A percentile compares a stretch with the other conserved stretches of the same genome.
phyloP scores from a whole-genome alignment of 1,140 invertebrate genomes.

The Drosophila equinoxialis region DNA sequence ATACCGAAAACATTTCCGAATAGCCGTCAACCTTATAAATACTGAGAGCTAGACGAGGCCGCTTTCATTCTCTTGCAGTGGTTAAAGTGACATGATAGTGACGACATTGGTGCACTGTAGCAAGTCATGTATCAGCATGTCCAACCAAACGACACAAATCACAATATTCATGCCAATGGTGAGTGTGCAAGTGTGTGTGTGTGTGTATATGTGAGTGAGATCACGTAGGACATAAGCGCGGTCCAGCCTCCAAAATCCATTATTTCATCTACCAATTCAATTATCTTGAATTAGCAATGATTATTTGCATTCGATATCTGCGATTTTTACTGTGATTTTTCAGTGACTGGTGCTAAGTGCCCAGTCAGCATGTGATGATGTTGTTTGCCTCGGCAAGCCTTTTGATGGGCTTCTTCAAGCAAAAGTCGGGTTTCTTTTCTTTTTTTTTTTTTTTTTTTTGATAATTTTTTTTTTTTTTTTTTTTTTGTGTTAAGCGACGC shows the following conservation, averaged over 20 bases:
- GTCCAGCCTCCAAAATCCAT: background rate
- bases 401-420: slow-evolving; percentile 21
- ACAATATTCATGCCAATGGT: slow-evolving; percentile 81
- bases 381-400: slow-evolving; percentile 3
- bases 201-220: slow-evolving; percentile 5
- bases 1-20: slow-evolving; percentile 27
- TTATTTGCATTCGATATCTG: slow-evolving; percentile 27
- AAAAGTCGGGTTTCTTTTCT: background rate
- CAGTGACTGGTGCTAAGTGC: slow-evolving; percentile 41
- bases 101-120: slow-evolving; percentile 81
- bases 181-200: slow-evolving; percentile 41
- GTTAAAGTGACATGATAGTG: slow-evolving; percentile 83
- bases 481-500: slow-evolving; percentile 26
- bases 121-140: slow-evolving; percentile 83
- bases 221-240: slow-evolving; percentile 7
- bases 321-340: background rate
- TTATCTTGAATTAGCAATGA: slow-evolving; percentile 41
- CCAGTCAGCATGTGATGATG: slow-evolving; percentile 46
- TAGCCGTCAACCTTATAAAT: slow-evolving; percentile 72
- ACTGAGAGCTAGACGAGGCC: slow-evolving; percentile 56
- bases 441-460: slow-evolving; percentile 3
- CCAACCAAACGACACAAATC: slow-evolving; percentile 82
- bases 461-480: slow-evolving; percentile 33
- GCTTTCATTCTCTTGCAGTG: slow-evolving; percentile 83
- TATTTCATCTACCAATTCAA: background rate